Percentiles rank a stretch among this genome's conserved stretches.
Conservation (phyloP, 2,113 vertebrate genomes). For the Todiramphus chloris region DNA sequence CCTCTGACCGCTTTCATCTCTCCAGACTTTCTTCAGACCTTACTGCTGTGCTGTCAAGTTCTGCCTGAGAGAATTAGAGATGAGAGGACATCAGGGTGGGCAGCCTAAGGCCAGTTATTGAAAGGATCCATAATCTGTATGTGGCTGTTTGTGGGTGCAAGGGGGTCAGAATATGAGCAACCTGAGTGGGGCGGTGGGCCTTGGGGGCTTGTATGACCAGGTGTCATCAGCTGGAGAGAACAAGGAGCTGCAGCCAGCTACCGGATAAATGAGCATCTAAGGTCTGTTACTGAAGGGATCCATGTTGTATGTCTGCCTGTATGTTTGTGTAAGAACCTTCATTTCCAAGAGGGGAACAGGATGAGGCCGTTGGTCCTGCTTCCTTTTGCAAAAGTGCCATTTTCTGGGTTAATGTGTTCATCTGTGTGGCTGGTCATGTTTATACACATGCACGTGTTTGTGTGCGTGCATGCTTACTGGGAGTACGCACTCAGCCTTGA, state of each 20-base stretch:
- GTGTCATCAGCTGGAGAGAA: neutral
- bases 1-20: neutral
- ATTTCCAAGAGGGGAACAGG: neutral
- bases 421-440: neutral
- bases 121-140: neutral
- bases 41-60: neutral
- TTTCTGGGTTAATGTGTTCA: neutral
- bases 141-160: neutral
- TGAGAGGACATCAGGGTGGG: neutral
- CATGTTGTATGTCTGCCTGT: neutral
- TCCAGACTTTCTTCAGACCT: neutral
- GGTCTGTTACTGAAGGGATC: neutral
- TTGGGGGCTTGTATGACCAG: neutral
- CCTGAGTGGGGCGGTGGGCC: neutral
- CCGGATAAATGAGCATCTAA: neutral
- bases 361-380: neutral
- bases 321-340: neutral
- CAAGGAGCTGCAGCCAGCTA: neutral
- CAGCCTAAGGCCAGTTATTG: neutral
- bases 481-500: neutral
- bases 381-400: neutral
- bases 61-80: neutral
- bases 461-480: neutral
- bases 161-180: neutral
- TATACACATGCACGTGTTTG: rapidly evolving